A percentile compares a stretch with the other conserved stretches of the same genome.
phyloP scores from a whole-genome alignment of 1,140 invertebrate species.

The Stegodyphus mimosarum region DNA sequence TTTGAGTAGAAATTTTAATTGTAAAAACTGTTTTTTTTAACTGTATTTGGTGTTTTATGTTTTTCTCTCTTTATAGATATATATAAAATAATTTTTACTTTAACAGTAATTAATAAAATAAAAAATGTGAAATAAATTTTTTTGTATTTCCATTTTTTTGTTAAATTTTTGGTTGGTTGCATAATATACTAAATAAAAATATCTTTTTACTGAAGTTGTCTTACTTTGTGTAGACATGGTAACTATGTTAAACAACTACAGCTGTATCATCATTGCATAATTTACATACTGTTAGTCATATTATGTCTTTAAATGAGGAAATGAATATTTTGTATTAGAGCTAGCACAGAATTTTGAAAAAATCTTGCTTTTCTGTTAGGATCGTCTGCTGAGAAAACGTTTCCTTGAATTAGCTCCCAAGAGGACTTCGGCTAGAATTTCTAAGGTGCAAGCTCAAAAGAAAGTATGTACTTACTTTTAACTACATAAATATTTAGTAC shows the following conservation, averaged over 20 bases:
- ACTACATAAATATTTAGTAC: no score
- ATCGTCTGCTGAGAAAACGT: slow-evolving; percentile 65
- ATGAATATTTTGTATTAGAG: background rate
- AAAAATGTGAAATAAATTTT: no score
- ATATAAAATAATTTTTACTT: no score
- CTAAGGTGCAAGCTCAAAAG: slow-evolving; percentile 71
- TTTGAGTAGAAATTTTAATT: no score
- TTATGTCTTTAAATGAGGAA: background rate
- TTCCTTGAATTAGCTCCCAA: slow-evolving; percentile 73
- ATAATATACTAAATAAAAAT: no score
- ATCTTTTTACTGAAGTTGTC: background rate
- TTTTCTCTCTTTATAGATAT: no score
- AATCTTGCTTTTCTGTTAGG: slow-evolving; percentile 37
- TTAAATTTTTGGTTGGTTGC: no score
- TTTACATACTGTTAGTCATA: background rate
- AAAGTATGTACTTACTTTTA: slow-evolving; percentile 65
- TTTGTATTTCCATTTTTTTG: no score
- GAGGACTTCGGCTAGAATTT: slow-evolving; percentile 72
- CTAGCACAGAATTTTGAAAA: no score
- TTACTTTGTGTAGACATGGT: background rate
- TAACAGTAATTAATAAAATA: no score
- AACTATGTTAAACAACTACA: background rate
- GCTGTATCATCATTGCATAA: background rate
- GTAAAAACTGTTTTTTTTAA: no score
- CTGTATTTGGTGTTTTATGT: no score